These are phyloP conservation scores for Pipistrellus pygmaeus DNA, from an alignment of 2,797 vertebrate genomes.

Conservation along the genomic window DNA sequence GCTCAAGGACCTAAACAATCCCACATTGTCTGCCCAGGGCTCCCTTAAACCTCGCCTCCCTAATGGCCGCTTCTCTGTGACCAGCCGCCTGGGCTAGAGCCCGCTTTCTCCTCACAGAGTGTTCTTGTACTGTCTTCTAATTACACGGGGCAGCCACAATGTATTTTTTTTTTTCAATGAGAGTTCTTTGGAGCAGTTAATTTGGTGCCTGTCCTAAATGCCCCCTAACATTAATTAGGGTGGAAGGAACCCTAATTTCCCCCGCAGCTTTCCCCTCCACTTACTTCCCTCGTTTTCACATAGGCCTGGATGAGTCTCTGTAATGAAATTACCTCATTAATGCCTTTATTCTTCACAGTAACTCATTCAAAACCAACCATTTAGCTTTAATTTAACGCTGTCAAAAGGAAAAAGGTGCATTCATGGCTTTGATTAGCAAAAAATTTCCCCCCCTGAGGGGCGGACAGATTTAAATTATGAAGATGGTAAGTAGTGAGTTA, in stretches of 20 bases:
- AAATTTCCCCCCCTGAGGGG: slow-evolving; percentile 87
- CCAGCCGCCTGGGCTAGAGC: slow-evolving; percentile 91
- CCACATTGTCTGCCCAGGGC: slow-evolving; percentile 93
- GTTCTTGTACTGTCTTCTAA: slow-evolving; percentile 96
- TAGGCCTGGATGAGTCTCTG: slow-evolving; percentile 91
- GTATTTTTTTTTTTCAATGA: slow-evolving; percentile 92
- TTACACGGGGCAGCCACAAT: slow-evolving; percentile 95
- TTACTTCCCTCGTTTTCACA: slow-evolving; percentile 91
- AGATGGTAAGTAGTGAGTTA: slow-evolving; percentile 96
- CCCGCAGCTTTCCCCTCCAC: slow-evolving; percentile 91
- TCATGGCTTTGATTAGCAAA: slow-evolving; percentile 90
- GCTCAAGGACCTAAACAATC: slow-evolving; percentile 94
- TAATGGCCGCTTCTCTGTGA: slow-evolving; percentile 92
- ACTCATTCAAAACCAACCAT: slow-evolving; percentile 95
- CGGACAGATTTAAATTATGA: slow-evolving; percentile 99
- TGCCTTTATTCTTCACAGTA: slow-evolving; percentile 93
- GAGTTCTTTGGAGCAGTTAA: slow-evolving; percentile 97
- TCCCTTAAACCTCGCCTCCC: slow-evolving; percentile 94
- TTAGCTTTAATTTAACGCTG: slow-evolving; percentile 95
- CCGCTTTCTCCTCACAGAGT: slow-evolving; percentile 95
- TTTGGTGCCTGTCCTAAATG: slow-evolving; percentile 95
- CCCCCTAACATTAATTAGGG: slow-evolving; percentile 97
- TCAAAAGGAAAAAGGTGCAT: slow-evolving; percentile 91
- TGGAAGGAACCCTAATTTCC: slow-evolving; percentile 98
- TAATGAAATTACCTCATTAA: slow-evolving; percentile 99